These are phyloP conservation scores for Dendrocincla tyrannina DNA, from an alignment of 2,797 vertebrate genomes.

Conservation along the genomic window DNA sequence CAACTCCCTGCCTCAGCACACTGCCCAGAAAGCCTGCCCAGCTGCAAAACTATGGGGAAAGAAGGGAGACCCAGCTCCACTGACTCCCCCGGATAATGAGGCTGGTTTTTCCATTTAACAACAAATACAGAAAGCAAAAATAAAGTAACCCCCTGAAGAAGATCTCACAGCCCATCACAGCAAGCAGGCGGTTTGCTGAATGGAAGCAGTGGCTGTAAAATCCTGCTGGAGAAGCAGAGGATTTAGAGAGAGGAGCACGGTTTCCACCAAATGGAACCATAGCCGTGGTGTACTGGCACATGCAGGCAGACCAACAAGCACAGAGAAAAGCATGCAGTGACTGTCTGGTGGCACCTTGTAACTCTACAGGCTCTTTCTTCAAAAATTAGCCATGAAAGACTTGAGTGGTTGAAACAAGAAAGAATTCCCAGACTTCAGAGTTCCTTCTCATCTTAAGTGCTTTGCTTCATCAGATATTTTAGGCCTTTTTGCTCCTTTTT, in stretches of 20 bases:
- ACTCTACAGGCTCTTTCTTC: neutral
- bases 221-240: neutral
- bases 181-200: neutral
- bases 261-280: neutral
- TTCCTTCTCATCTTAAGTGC: neutral
- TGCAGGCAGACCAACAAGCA: neutral
- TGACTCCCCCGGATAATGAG: neutral
- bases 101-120: neutral
- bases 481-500: neutral
- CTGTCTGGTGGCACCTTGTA: neutral
- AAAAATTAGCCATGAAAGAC: neutral
- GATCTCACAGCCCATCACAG: fast-evolving
- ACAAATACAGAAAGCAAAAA: neutral
- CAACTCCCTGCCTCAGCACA: neutral
- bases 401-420: neutral
- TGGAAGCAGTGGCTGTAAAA: fast-evolving
- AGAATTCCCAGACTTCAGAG: neutral
- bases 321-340: neutral
- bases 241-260: neutral
- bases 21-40: neutral
- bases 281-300: fast-evolving
- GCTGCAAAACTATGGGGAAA: neutral
- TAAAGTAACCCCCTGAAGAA: neutral
- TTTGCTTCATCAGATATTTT: neutral
- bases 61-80: neutral